These are phyloP conservation scores for Teleogryllus oceanicus DNA, from an alignment of 2,888 invertebrate species.

Conservation along the genomic window DNA sequence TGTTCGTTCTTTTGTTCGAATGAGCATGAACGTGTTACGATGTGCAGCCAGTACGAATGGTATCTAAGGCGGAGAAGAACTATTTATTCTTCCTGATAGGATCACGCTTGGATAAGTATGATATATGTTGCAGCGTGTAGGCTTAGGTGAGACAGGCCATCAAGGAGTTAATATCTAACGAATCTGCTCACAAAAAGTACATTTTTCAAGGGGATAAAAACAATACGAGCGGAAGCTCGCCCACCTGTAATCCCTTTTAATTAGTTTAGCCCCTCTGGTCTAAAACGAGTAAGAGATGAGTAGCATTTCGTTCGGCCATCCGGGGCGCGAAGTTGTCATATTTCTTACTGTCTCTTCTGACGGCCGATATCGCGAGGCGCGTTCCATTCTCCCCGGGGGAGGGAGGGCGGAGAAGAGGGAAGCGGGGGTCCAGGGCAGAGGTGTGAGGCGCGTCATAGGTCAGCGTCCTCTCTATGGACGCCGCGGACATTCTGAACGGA, in stretches of 20 bases:
- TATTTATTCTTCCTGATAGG: conserved; percentile 18
- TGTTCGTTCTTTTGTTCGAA: no score
- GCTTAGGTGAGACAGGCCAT: not conserved
- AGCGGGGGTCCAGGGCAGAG: conserved; percentile 18
- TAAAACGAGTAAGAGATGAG: no score
- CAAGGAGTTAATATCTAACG: not conserved
- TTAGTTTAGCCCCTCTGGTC: no score
- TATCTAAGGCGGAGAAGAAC: not conserved
- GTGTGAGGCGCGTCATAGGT: not conserved
- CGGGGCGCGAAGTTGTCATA: no score
- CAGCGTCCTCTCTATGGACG: no score
- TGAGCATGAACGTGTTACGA: no score
- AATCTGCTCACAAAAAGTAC: not conserved
- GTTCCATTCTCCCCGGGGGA: not conserved
- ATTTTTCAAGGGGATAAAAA: not conserved
- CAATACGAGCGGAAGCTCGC: not conserved
- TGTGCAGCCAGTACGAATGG: no score
- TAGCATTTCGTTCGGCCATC: no score
- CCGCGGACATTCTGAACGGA: no score
- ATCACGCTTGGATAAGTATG: not conserved
- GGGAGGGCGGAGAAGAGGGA: conserved; percentile 12
- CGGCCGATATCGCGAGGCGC: not conserved
- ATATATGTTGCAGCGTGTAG: conserved; percentile 5
- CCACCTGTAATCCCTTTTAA: not conserved
- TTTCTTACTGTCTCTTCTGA: no score